Base-by-base conservation (phyloP, 2,888 invertebrate genomes). In the Falcaria lacertinaria region DNA sequence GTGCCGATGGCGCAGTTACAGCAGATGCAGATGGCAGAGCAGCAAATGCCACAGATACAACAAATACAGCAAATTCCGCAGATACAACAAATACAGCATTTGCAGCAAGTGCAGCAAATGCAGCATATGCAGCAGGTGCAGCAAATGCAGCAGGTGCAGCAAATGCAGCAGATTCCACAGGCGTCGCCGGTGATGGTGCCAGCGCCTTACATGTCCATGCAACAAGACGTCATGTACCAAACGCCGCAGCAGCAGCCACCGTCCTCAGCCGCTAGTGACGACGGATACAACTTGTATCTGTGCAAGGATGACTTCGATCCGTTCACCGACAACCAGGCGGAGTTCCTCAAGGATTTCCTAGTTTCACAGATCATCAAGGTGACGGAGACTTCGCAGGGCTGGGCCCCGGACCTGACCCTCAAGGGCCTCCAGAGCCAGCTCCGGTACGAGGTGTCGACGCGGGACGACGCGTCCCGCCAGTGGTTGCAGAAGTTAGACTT, bases 231-330 rank as follows among this genome's bases (percentile, higher is more conserved):
- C n/a, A 16, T 22, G 14, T 37, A 38, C 22, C 35, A 25, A 4
- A 13, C 28, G 15, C 25, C 19, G 7, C 33, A 34, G 16, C 22
- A 16, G 13, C 6, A 11, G n/a, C 13, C 8, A 15, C 19, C 8
- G 33, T 13, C 11, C 17, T 38, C 44, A 15, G 39, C 52, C n/a
- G 39, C 48, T 2, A 14, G 33, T 2, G 60, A 54, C 4, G 64
- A 61, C 0, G 62, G 55, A 2, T 63, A 62, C 47, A 69, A 64
- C 41, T 60, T 86, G 17, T 86, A 77, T 47, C 60, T 89, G 36
- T 86, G 85, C 56, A 82, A 81, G 52, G 82, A 83, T 42, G 76
- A 86, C 57, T 83, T 82, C 54, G 73, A 78, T 41, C 63, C 68
- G 6, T 80, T 82, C 52, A 57, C 64, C 2, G 54, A 57, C 0